Evolutionary conservation across 2,797 vertebrate genomes (phyloP).

Genomic region (Takifugu ocellatus): DNA sequence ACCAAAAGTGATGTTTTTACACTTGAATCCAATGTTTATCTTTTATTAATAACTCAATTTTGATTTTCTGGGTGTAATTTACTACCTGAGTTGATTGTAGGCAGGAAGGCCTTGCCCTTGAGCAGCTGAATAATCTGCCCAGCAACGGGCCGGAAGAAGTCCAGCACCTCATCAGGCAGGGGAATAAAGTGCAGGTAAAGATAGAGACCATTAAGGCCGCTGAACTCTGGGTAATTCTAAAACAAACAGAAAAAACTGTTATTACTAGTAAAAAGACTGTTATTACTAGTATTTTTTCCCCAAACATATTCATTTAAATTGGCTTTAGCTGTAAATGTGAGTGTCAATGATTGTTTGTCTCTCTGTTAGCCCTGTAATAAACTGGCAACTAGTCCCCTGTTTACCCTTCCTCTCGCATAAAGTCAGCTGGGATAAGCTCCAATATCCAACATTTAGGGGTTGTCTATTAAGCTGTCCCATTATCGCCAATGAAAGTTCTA

Average conservation of each 20-base stretch:
- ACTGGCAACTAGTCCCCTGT: no score
- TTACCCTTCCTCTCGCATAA: no score
- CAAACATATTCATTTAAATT: no score
- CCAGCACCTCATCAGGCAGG: conserved; percentile 77
- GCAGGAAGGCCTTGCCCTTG: conserved; percentile 77
- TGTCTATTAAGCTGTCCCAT: no score
- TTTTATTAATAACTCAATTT: neutral
- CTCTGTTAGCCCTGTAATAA: no score
- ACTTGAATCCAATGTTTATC: neutral
- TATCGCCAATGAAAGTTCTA: no score
- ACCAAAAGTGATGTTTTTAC: neutral
- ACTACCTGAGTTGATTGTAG: conserved; percentile 64
- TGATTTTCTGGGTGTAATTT: neutral
- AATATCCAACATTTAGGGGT: no score
- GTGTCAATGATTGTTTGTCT: no score
- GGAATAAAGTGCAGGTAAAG: conserved; percentile 77
- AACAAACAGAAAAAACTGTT: neutral
- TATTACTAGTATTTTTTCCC: no score
- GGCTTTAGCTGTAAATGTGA: no score
- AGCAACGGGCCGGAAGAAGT: conserved; percentile 82
- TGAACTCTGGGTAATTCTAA: conserved; percentile 77
- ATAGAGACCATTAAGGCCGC: conserved; percentile 71
- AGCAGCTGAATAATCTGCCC: conserved; percentile 79
- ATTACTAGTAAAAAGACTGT: neutral
- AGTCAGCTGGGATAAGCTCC: no score